Base-by-base conservation (phyloP, 2,113 vertebrate species). In the Ibidorhyncha struthersii region DNA sequence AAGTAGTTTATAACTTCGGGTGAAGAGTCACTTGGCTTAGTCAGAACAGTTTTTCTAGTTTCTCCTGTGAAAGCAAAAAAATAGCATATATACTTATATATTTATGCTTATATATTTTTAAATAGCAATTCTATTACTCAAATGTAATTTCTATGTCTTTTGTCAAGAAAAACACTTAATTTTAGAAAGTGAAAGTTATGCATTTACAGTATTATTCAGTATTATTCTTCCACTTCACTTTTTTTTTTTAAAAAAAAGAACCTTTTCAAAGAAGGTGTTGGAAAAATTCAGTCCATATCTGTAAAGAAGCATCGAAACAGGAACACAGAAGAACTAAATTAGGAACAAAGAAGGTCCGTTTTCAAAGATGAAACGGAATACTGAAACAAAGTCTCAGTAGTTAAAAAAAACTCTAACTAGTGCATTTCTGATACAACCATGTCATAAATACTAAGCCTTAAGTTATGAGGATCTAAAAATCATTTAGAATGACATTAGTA, bases 1-100 rank as follows among this genome's bases (percentile, higher is more conserved):
- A 99, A 96, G 88, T 99, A 99, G 97, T 99, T 99, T 69, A 99
- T 98, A 59, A 99, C 99, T 95, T 99, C 99, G 23, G 99, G 98
- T 23, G 99, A 99, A 90, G 99, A 99, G 66, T 99, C 99, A 14
- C 95, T 98, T 78, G 99, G 98, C 94, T 99, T 99, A 32, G 99
- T 98, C 81, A 99, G 95, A 49, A 99, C 98, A 1, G 99, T 99
- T 98, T 99, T 99, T 96, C 98, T 98, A 93, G 97, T 95, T 86
- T 99, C 99, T 89, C 99, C 99, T 99, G 71, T 61, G n/a, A 74
- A 97, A 88, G 4, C 17, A 1, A 76, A 94, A 91, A 53, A n/a
- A 7, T 0, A 21, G 20, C 4, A n/a, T 8, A 22, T 22, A 59
- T 19, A 59, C 21, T 50, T 81, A 77, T 2, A 2, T 17, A 29